Evolutionary conservation across 53 echinoderm and acorn worm genomes (phyloP).

Genomic region (Holothuria scabra): DNA sequence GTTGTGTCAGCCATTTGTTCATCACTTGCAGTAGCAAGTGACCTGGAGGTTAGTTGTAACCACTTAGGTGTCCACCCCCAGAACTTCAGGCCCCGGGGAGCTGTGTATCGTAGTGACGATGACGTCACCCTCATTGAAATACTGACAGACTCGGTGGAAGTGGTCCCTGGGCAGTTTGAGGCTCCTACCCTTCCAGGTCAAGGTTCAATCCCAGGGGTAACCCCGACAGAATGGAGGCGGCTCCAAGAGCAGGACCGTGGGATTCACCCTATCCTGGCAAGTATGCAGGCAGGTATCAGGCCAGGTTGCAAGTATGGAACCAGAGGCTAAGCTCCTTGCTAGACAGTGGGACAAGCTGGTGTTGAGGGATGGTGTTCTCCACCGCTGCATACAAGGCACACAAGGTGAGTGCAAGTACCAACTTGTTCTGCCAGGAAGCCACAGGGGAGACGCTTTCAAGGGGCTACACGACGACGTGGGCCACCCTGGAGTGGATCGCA

Average conservation of each 20-base stretch:
- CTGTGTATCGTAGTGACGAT: not conserved
- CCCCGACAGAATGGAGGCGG: constrained; percentile 3
- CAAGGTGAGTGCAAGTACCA: constrained; percentile 1
- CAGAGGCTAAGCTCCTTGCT: constrained; percentile 33
- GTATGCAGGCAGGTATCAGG: not conserved
- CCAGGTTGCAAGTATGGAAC: constrained; percentile 1
- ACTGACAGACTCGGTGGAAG: constrained; percentile 36
- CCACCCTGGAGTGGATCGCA: constrained; percentile 63
- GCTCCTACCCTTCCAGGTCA: constrained; percentile 16
- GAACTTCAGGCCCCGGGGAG: not conserved
- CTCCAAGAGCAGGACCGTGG: constrained; percentile 44
- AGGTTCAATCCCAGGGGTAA: constrained; percentile 8
- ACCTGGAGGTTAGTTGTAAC: not conserved
- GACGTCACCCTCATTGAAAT: constrained; percentile 46
- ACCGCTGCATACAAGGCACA: constrained; percentile 16
- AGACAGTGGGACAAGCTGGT: constrained; percentile 47
- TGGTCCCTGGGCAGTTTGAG: constrained; percentile 38
- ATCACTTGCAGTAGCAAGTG: not conserved
- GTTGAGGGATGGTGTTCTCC: constrained; percentile 49
- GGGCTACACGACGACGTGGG: constrained; percentile 65
- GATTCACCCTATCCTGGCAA: not conserved
- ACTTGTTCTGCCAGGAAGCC: constrained; percentile 16
- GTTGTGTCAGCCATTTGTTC: constrained; percentile 17
- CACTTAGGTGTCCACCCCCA: not conserved
- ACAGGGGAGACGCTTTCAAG: constrained; percentile 38